Evolutionary conservation across 2,797 vertebrate species (phyloP).

Genomic region (Diplodus puntazzo): DNA sequence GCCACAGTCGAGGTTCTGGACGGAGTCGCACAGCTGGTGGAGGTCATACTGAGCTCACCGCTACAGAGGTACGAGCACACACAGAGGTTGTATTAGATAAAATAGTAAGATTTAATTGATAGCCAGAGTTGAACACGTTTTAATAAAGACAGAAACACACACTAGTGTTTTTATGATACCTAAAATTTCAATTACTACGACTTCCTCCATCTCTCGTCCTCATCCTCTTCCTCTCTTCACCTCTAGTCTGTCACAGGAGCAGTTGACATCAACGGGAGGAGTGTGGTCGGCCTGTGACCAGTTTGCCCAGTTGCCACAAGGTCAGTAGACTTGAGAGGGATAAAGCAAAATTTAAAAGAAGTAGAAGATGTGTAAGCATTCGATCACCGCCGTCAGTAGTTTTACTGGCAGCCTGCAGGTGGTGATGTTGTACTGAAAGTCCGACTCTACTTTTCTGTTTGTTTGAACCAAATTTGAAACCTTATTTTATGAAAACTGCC

Average conservation of each 20-base stretch:
- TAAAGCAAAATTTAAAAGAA: neutral
- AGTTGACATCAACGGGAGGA: constrained; percentile 90
- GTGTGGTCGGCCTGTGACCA: constrained; percentile 92
- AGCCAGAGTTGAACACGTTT: neutral
- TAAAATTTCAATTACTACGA: no score
- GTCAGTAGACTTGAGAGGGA: constrained; percentile 71
- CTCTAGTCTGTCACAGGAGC: constrained; percentile 89
- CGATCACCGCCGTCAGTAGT: neutral
- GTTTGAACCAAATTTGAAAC: neutral
- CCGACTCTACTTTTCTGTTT: neutral
- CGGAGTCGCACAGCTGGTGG: constrained; percentile 88
- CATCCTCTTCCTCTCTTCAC: neutral
- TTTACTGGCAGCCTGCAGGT: neutral
- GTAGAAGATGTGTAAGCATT: neutral
- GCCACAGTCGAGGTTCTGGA: constrained; percentile 89
- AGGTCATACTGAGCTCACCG: constrained; percentile 86
- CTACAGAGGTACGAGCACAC: constrained; percentile 85
- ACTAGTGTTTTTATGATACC: no score
- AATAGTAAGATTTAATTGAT: neutral
- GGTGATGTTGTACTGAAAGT: neutral
- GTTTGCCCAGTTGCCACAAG: constrained; percentile 86
- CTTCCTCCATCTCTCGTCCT: neutral
- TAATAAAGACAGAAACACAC: neutral
- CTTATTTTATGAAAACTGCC: neutral
- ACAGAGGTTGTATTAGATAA: no score